Base-by-base conservation (phyloP, 2,113 vertebrate genomes). In the Ochotona princeps region DNA sequence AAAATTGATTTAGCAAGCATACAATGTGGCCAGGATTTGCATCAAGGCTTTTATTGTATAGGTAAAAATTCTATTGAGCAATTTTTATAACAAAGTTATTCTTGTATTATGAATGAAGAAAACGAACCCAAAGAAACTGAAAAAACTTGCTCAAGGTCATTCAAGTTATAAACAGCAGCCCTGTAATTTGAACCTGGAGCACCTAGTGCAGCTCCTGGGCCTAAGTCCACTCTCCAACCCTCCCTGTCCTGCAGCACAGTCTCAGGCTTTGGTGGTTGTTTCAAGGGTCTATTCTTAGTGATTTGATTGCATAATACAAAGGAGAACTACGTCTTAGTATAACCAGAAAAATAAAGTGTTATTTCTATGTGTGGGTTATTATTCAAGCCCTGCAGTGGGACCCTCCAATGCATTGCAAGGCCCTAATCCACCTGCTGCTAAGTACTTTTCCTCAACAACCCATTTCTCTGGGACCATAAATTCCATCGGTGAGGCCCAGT, bases 71-170 rank as follows among this genome's bases (percentile, higher is more conserved):
- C 20, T 67, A n/a, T 83, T 57, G 51, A 69, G n/a, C 66, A 54
- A 89, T 61, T 89, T 44, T 73, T 28, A 76, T 17, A 32, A 38
- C 51, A 67, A 73, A 21, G 20, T 23, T 28, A 73, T 35, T 90
- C 38, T 90, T 12, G 60, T 93, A 70, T 90, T 76, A 32, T 49
- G 28, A 91, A 57, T 88, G 60, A 92, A 87, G 79, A 67, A 72
- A 83, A 14, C 2, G 35, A 73, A 65, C 25, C 26, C 13, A 23
- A 81, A 80, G 51, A 73, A 12, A 28, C 65, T 73, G 81, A 18
- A 57, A 49, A 67, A 79, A 18, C 25, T 30, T 89, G 47, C 21
- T 7, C 60, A 63, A 54, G 32, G 12, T 30, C 63, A 25, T 32
- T 60, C 1, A 23, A 2, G 28, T 83, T 17, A 2, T 51, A 44